Base-by-base conservation (phyloP, 2,797 vertebrate species). In the Eulemur mongoz region DNA sequence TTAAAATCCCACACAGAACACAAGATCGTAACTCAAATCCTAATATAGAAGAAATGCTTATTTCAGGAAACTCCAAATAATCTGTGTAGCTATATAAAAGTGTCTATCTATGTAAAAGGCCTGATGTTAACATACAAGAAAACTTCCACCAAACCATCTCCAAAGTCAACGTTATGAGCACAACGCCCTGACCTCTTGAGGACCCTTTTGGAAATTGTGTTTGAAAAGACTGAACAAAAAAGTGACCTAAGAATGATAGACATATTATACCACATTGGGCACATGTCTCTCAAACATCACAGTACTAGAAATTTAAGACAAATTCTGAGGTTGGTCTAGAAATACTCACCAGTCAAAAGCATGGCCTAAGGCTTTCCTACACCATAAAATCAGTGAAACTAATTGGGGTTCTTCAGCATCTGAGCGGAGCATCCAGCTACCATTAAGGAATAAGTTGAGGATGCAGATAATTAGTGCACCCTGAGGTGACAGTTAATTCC, bases 381-480 rank as follows among this genome's bases (percentile, higher is more conserved):
- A 72, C 75, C 86, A 89, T 81, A 97, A 95, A 95, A 94, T 89
- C 94, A 93, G 61, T 78, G 72, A 95, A 90, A 96, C 67, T 97
- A 97, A 97, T 30, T 96, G 91, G 61, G 79, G 93, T 93, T 95
- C 94, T 79, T 93, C 89, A 92, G 86, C 81, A 95, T 93, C 93
- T 93, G 61, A 94, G 59, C 18, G 91, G 91, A 52, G 82, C 75
- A 89, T 78, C 72, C 65, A 18, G 48, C 88, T 80, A 76, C 85
- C 91, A 95, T 69, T 91, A 95, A 91, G 54, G 65, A 95, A 94
- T 93, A 97, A 97, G 94, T 7, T 43, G 32, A 79, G 86, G 91
- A 89, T 93, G 95, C 86, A 75, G 89, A 97, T 84, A 89, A 92
- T 95, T 87, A 90, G 93, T 63, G 95, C 91, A 73, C 89, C 92